These are phyloP conservation scores for Acyrthosiphon pisum DNA, from an alignment of 1,140 invertebrate species.

Conservation along the genomic window DNA sequence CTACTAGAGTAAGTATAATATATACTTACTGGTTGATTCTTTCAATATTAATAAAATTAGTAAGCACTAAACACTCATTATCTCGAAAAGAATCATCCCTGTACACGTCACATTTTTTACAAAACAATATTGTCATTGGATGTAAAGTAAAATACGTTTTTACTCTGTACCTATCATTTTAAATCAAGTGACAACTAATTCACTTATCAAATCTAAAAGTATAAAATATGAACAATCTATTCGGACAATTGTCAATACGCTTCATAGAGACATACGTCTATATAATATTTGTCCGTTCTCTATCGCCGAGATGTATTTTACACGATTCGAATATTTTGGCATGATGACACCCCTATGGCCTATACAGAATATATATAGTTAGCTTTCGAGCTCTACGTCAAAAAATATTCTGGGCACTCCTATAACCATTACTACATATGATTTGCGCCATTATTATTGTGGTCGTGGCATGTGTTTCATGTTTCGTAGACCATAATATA, in stretches of 20 bases:
- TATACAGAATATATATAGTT: not conserved
- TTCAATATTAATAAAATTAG: not conserved
- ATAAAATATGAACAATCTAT: not conserved
- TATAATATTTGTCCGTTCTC: not conserved
- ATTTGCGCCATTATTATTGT: not conserved
- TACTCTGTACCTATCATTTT: not conserved
- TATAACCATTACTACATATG: not conserved
- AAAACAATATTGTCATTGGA: not conserved
- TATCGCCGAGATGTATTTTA: not conserved
- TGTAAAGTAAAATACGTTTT: not conserved
- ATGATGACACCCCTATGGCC: not conserved
- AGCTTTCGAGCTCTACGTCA: not conserved
- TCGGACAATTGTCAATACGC: not conserved
- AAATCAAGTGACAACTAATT: not conserved
- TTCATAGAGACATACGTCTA: not conserved
- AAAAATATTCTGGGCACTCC: not conserved
- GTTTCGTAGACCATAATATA: not conserved
- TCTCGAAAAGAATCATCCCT: not conserved
- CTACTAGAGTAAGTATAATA: too few species aligned
- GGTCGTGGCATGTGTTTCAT: not conserved
- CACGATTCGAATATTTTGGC: not conserved
- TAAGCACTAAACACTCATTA: not conserved
- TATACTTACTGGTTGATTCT: not conserved
- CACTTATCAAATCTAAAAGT: not conserved
- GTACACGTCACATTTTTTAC: not conserved